These are phyloP conservation scores for Siniperca obscura DNA, from an alignment of 2,797 vertebrate species.

Conservation along the genomic window DNA sequence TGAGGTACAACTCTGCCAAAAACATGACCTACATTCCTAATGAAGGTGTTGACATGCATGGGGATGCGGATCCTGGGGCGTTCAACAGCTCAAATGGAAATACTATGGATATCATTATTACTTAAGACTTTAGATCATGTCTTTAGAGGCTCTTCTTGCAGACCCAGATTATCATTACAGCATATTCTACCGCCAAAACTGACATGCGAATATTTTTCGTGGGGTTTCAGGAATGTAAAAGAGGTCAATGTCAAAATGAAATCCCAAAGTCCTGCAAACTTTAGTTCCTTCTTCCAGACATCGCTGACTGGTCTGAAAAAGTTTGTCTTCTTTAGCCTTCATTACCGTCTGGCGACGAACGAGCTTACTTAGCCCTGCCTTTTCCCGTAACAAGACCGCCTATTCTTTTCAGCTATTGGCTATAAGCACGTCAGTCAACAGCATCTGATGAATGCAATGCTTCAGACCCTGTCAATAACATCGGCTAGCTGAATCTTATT, in stretches of 20 bases:
- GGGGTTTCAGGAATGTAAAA: neutral
- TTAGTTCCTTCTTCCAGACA: constrained; percentile 62
- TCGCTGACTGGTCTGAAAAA: constrained; percentile 58
- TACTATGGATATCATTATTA: constrained; percentile 74
- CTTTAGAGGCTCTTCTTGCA: constrained; percentile 50
- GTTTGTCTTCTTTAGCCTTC: constrained; percentile 73
- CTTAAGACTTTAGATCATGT: constrained; percentile 40
- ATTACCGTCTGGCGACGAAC: constrained; percentile 73
- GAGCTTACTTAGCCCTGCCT: constrained; percentile 77
- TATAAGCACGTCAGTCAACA: constrained; percentile 67
- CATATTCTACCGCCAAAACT: constrained; percentile 23
- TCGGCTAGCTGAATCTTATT: constrained; percentile 61
- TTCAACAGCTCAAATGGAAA: constrained; percentile 74
- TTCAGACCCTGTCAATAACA: constrained; percentile 72
- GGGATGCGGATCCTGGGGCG: constrained; percentile 70
- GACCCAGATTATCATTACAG: constrained; percentile 34
- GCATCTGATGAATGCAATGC: constrained; percentile 47
- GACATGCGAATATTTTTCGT: neutral
- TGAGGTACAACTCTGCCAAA: constrained; percentile 75
- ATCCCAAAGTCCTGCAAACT: constrained; percentile 18
- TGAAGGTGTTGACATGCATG: constrained; percentile 80
- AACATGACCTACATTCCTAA: constrained; percentile 82
- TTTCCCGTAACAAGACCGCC: constrained; percentile 88
- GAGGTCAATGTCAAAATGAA: neutral
- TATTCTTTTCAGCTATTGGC: constrained; percentile 74